Evolutionary conservation across 2,797 vertebrate species (phyloP).

Genomic region (Cichlasoma orientale): DNA sequence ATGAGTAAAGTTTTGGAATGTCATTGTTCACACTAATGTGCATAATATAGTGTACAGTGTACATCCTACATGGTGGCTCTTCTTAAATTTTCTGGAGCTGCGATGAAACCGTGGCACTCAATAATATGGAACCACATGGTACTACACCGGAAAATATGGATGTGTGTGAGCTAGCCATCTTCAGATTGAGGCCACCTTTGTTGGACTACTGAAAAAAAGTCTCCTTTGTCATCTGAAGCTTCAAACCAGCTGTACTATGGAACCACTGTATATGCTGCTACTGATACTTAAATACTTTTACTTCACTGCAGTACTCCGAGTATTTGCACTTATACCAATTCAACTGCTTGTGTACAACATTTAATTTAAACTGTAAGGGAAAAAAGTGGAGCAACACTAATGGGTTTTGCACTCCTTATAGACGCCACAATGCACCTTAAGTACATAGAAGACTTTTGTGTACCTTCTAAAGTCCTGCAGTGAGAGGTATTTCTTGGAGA

Average conservation of each 20-base stretch:
- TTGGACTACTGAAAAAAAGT: background rate
- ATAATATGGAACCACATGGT: slow-evolving; percentile 1
- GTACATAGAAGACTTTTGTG: background rate
- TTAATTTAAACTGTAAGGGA: background rate
- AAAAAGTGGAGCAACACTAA: background rate
- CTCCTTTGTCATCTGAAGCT: background rate
- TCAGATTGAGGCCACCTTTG: background rate
- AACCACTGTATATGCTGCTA: background rate
- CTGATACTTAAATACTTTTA: background rate
- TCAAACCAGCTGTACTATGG: too few relatives aligned
- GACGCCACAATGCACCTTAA: background rate
- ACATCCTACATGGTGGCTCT: background rate
- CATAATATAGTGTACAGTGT: slow-evolving; percentile 17
- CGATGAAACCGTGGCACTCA: slow-evolving; percentile 2
- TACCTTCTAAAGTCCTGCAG: slow-evolving; percentile 34
- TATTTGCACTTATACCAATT: background rate
- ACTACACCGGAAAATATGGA: background rate
- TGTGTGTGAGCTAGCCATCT: background rate
- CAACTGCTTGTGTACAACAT: background rate
- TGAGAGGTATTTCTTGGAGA: slow-evolving; percentile 36
- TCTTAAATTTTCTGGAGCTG: background rate
- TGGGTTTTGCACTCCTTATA: background rate
- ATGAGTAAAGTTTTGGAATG: slow-evolving; percentile 48
- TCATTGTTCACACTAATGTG: slow-evolving; percentile 47
- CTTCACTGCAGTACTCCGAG: background rate